Evolutionary conservation across 1,140 invertebrate species (phyloP).

Genomic region (Pentalonia nigronervosa): DNA sequence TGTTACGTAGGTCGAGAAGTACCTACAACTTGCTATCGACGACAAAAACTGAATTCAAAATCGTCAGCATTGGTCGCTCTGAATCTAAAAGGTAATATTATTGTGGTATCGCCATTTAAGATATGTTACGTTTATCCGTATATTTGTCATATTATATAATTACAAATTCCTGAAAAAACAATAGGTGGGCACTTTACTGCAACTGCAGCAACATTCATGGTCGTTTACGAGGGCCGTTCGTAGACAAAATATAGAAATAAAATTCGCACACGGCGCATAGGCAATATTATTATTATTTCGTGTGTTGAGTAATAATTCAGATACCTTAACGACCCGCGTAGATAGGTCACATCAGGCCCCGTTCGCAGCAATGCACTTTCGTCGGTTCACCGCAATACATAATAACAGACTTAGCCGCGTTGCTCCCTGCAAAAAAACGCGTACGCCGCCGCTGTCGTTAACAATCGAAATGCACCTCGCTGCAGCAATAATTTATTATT

Average conservation of each 20-base stretch:
- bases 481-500: not conserved
- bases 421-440: not conserved
- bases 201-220: not conserved
- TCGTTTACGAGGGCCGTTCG: not conserved
- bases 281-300: not conserved
- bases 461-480: not conserved
- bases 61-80: not conserved
- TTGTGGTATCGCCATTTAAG: not conserved
- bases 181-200: not conserved
- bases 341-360: not conserved
- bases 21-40: not conserved
- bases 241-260: not conserved
- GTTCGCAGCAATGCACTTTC: not conserved
- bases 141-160: no score
- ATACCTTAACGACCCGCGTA: not conserved
- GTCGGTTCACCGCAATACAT: not conserved
- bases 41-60: not conserved
- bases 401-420: not conserved
- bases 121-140: no score
- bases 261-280: not conserved
- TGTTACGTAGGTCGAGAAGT: not conserved
- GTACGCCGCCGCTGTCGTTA: not conserved
- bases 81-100: not conserved
- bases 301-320: not conserved
- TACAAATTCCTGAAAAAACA: not conserved